Conservation (phyloP, 2,797 vertebrate species). For the Cyprinella venusta region DNA sequence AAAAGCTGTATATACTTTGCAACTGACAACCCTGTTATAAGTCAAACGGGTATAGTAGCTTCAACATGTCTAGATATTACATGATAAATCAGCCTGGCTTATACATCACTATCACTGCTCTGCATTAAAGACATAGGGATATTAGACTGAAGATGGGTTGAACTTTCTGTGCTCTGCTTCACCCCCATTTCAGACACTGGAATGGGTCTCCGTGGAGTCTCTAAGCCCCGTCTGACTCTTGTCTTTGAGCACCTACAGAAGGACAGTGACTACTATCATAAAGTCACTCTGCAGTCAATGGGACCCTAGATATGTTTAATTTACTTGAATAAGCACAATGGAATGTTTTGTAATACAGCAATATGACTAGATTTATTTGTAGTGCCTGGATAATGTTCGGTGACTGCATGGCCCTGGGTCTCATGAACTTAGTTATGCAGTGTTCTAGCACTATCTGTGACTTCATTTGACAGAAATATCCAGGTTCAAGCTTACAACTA, state of each 20-base stretch:
- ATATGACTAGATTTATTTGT: constrained; percentile 14
- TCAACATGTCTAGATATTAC: not conserved
- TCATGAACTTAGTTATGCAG: not conserved
- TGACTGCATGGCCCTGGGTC: not conserved
- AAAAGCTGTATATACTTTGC: not conserved
- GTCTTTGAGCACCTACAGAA: constrained; percentile 1
- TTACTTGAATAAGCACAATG: not conserved
- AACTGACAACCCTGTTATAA: not conserved
- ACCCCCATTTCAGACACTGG: constrained; percentile 4
- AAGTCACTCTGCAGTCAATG: not conserved
- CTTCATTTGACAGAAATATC: constrained; percentile 16
- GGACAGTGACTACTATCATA: not conserved
- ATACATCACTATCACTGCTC: not conserved
- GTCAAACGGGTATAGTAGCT: not conserved
- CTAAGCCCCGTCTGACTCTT: not conserved
- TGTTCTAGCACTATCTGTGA: not conserved
- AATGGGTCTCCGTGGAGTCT: constrained; percentile 14
- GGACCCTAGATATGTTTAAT: not conserved
- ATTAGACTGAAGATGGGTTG: constrained; percentile 1
- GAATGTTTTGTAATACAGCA: constrained; percentile 10
- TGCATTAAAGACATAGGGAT: not conserved
- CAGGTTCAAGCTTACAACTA: not conserved
- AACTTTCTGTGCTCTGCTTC: constrained; percentile 9
- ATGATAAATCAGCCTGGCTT: not conserved
- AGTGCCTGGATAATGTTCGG: not conserved